Evolutionary conservation across 2,888 invertebrate species (phyloP).

Genomic region (Sinotaia quadrata): DNA sequence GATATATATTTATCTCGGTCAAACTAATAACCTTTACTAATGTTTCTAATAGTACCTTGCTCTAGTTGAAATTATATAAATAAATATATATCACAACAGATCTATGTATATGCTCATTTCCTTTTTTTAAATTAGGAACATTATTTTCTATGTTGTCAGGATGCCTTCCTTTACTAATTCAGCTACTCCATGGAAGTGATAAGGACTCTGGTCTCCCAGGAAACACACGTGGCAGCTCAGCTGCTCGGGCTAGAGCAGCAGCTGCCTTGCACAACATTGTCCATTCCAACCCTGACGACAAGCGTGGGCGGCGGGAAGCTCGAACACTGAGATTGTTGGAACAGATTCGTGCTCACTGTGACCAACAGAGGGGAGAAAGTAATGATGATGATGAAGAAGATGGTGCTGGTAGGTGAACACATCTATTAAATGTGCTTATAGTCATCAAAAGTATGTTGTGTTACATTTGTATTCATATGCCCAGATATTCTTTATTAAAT

Average conservation of each 20-base stretch:
- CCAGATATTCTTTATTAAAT: too few species aligned
- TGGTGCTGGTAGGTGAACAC: conserved; percentile 21
- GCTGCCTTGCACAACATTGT: conserved; percentile 93
- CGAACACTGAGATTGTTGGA: conserved; percentile 91
- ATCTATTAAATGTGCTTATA: too few species aligned
- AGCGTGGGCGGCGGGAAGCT: conserved; percentile 89
- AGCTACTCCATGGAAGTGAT: conserved; percentile 84
- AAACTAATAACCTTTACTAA: too few species aligned
- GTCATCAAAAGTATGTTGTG: too few species aligned
- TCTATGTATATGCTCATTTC: background rate
- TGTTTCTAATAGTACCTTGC: too few species aligned
- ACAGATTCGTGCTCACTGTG: conserved; percentile 90
- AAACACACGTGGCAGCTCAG: conserved; percentile 72
- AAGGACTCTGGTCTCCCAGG: conserved; percentile 76
- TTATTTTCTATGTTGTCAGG: conserved; percentile 75
- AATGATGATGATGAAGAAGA: conserved; percentile 57
- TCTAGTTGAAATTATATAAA: background rate
- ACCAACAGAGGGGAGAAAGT: conserved; percentile 72
- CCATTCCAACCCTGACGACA: conserved; percentile 93
- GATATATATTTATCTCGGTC: too few species aligned
- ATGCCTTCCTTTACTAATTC: conserved; percentile 92
- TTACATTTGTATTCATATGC: too few species aligned
- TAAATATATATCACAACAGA: background rate
- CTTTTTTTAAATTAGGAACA: too few species aligned
- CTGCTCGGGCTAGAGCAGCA: conserved; percentile 87